phyloP scores from a whole-genome alignment of 2,113 vertebrate species.

The Oophaga pumilio region DNA sequence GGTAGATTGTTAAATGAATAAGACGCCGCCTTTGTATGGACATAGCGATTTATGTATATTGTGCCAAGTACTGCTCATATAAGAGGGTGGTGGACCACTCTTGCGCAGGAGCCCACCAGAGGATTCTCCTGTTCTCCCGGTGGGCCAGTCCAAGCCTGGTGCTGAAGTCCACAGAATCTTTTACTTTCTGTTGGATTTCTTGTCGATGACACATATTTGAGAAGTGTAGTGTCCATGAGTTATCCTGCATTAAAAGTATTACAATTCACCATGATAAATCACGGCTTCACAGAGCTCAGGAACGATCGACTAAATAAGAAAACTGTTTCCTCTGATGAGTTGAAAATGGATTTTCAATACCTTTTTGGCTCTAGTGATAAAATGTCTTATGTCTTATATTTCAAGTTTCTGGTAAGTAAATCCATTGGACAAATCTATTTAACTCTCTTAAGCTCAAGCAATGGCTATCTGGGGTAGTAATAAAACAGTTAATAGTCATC shows the following conservation, averaged over 20 bases:
- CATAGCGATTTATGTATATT: no score
- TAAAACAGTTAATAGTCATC: conserved; percentile 3
- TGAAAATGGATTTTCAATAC: conserved; percentile 1
- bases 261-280: background rate
- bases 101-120: no score
- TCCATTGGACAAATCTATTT: background rate
- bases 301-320: background rate
- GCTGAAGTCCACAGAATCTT: background rate
- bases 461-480: background rate
- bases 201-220: background rate
- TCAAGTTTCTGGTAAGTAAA: conserved; percentile 10
- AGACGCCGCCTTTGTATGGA: no score
- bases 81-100: no score
- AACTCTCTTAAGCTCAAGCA: background rate
- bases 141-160: background rate
- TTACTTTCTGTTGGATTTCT: background rate
- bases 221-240: background rate
- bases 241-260: background rate
- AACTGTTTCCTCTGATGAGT: background rate
- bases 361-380: background rate
- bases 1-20: no score
- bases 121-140: no score
- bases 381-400: background rate
- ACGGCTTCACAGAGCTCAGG: background rate
- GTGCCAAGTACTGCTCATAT: no score